Percentiles rank a stretch among this genome's conserved stretches.
Conservation (phyloP, 2,888 invertebrate genomes). For the Blomia tropicalis region DNA sequence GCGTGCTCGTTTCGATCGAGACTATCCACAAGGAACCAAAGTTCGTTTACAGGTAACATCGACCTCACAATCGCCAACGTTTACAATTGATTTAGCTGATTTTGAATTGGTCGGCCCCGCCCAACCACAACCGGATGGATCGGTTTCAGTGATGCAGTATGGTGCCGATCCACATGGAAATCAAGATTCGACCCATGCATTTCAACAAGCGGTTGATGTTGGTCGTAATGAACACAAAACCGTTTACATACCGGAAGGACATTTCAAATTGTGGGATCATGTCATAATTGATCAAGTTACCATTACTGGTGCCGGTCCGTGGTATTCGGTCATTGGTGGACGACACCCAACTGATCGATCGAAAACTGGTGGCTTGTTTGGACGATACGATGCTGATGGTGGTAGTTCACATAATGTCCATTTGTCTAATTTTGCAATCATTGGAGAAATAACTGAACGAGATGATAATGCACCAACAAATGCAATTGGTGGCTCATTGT, state of each 20-base stretch:
- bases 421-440: background rate
- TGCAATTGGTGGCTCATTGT: background rate
- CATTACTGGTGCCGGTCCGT: background rate
- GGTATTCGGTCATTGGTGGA: background rate
- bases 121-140: background rate
- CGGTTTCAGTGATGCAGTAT: background rate
- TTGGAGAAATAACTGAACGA: background rate
- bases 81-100: conserved; percentile 8
- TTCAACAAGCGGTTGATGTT: background rate
- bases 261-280: background rate
- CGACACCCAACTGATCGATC: background rate
- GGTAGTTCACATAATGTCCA: background rate
- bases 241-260: background rate
- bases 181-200: background rate
- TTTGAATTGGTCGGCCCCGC: background rate
- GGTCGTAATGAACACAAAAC: background rate
- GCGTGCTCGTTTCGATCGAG: background rate
- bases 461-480: background rate
- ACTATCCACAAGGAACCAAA: background rate
- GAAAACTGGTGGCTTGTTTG: background rate
- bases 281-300: background rate
- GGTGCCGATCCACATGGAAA: background rate
- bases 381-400: background rate
- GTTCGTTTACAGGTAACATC: background rate
- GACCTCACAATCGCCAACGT: background rate